phyloP scores from a whole-genome alignment of 2,113 vertebrate genomes.

The Cyrtonyx montezumae region DNA sequence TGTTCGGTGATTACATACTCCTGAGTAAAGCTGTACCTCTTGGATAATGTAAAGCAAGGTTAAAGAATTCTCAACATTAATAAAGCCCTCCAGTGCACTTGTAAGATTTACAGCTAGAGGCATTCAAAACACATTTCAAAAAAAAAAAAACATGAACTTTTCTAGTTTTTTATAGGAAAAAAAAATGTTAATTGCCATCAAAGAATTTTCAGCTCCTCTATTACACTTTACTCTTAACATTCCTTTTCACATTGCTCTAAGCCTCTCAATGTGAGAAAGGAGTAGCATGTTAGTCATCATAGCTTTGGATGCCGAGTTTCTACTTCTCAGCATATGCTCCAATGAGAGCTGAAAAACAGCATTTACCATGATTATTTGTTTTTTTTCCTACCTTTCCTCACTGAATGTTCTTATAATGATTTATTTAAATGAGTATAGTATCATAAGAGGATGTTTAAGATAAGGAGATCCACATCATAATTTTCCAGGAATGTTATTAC shows the following conservation, averaged over 20 bases:
- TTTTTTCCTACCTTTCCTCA: neutral
- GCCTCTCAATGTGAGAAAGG: neutral
- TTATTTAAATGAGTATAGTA: neutral
- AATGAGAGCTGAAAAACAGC: neutral
- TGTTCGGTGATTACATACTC: neutral
- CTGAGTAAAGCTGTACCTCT: neutral
- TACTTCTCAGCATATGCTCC: neutral
- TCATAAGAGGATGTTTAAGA: neutral
- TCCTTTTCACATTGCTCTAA: neutral
- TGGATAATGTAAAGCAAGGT: conserved; percentile 12
- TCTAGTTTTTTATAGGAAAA: neutral
- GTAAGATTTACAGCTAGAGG: neutral
- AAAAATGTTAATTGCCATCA: neutral
- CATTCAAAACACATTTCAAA: neutral
- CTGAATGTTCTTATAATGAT: neutral
- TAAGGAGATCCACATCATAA: neutral
- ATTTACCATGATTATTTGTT: neutral
- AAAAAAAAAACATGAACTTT: neutral
- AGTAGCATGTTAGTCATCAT: neutral
- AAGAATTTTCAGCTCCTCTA: neutral
- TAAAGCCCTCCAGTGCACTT: neutral
- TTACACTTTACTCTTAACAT: neutral
- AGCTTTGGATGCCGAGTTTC: neutral
- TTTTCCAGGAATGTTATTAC: neutral
- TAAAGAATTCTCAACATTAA: conserved; percentile 29